Evolutionary conservation across 2,113 vertebrate species (phyloP), one percentile per base, ranked within the genome.

Genomic region (Rissa tridactyla): DNA sequence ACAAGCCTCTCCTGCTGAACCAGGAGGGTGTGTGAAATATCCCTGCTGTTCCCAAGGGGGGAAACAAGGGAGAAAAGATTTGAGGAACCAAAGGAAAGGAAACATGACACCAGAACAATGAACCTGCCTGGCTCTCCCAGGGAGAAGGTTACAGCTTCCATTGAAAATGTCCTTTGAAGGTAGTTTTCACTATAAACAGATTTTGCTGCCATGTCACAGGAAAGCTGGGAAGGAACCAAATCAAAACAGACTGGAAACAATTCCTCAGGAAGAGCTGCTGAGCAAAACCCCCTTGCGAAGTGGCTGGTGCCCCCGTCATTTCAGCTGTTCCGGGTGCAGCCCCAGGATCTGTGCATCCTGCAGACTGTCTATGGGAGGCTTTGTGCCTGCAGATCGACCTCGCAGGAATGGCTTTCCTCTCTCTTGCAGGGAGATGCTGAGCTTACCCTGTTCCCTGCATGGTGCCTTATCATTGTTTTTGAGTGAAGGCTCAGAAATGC

Each of bases 51-150:
- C 96, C 96, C 95, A 95, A 82, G 94, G 82, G 92, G 92, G 95
- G 91, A 97, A 97, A 91, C 89, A 92, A 91, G 82, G 92, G 64
- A 96, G 94, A 97, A 97, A 96, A 97, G 92, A 92, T 93, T 92
- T 96, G 96, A 97, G 89, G 96, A 97, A 94, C 95, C 94, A 97
- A 97, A 97, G 92, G 91, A 96, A 94, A 97, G 95, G 96, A 94
- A 97, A 96, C 89, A 91, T 96, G 95, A 94, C 94, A 96, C 92
- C 81, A 96, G 95, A 96, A 97, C 97, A 97, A 96, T 96, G 94
- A 96, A 96, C 91, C 94, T 95, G 96, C 86, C 91, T 82, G 82
- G 51, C 92, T 96, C 62, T 97, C 95, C 96, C 93, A 95, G 94
- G 94, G 95, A 95, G 96, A 82, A 91, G 94, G 95, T 96, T 95